A percentile compares a stretch with the other conserved stretches of the same genome.
Conservation (phyloP, 37 sponge, comb jelly and placozoan species). For the Hexactinellida sp. region DNA sequence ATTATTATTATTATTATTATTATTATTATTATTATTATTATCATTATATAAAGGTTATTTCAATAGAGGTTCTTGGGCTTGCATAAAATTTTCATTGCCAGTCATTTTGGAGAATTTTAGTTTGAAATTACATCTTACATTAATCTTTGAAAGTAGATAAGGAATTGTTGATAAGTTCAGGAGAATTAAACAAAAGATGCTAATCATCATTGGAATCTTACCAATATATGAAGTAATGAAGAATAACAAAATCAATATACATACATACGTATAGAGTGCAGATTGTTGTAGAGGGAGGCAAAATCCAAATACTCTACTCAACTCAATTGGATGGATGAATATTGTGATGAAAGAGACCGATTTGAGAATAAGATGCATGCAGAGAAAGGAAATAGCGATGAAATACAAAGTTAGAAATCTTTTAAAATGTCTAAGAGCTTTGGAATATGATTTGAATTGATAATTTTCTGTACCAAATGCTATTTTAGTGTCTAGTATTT, state of each 20-base stretch:
- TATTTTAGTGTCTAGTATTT: not conserved
- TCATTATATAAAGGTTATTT: too few species aligned
- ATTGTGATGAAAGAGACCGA: too few species aligned
- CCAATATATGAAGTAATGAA: not conserved
- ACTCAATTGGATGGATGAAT: not conserved
- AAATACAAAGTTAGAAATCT: not conserved
- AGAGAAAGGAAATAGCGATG: not conserved
- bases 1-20: too few species aligned
- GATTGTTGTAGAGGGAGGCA: not conserved
- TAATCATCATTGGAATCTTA: not conserved
- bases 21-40: too few species aligned
- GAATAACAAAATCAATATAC: not conserved
- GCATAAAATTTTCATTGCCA: not conserved
- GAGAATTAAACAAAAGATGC: not conserved
- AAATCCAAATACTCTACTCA: not conserved
- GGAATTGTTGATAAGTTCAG: not conserved
- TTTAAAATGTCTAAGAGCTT: not conserved
- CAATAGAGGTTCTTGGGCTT: not conserved
- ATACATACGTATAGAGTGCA: not conserved
- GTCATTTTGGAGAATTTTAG: not conserved
- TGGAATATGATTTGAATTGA: not conserved
- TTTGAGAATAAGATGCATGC: not conserved
- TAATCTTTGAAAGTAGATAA: not conserved
- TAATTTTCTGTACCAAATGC: not conserved
- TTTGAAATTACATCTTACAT: not conserved